Percentiles rank a stretch among this genome's conserved stretches.
Conservation (phyloP, 2,888 invertebrate species). For the Dorcus hopei region DNA sequence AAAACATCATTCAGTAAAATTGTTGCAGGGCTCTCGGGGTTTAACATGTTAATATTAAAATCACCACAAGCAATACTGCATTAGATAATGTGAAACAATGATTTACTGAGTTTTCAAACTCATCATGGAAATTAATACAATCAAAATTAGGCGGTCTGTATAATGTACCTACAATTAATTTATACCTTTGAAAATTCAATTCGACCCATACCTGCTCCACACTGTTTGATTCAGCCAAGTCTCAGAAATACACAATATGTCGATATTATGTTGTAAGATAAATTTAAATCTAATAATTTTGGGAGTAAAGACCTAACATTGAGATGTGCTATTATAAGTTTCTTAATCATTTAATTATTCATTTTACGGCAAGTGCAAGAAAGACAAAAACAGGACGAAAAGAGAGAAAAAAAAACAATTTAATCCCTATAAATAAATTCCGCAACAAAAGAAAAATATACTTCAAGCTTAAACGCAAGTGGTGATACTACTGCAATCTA, state of each 20-base stretch:
- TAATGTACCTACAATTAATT: background rate
- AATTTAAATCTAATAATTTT: background rate
- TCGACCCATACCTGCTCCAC: background rate
- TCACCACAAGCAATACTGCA: background rate
- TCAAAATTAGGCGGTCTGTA: background rate
- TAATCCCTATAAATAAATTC: background rate
- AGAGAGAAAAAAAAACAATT: background rate
- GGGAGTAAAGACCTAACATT: background rate
- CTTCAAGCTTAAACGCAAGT: background rate
- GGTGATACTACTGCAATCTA: background rate
- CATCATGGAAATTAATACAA: background rate
- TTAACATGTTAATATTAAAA: background rate
- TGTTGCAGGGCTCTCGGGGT: background rate
- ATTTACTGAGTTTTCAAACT: background rate
- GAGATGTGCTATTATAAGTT: background rate
- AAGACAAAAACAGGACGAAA: background rate
- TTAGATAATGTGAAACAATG: background rate
- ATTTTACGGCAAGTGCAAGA: background rate
- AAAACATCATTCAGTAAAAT: background rate
- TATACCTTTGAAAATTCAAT: background rate
- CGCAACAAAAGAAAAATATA: background rate
- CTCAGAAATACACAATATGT: background rate
- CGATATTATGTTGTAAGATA: background rate
- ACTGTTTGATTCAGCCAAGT: background rate
- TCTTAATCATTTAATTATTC: no score